Base-by-base conservation (phyloP, 2,888 invertebrate genomes). In the Sminthurinus aureus region DNA sequence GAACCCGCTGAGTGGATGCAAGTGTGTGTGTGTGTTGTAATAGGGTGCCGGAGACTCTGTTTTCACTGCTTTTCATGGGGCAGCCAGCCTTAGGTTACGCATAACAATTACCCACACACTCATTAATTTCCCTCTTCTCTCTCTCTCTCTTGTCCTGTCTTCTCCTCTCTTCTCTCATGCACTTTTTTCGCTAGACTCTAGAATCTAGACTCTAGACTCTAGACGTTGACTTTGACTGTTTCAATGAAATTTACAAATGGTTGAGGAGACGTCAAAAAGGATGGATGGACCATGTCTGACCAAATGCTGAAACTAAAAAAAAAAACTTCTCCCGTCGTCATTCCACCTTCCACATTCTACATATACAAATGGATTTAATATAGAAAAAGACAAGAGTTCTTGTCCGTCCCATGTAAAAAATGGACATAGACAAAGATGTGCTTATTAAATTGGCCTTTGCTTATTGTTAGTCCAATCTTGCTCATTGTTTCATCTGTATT, bases 41-140 rank as follows among this genome's bases (percentile, higher is more conserved):
- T 85, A 74, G 81, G 79, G 84, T 85, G 85, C 81, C 38, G 81
- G 79, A 69, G 80, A 79, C 78, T 81, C 78, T 85, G 85, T 84
- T 84, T 79, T 79, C 85, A 83, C 80, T 38, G 38, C 38, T 38
- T 38, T 38, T 38, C 38, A 38, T 38, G 83, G 85, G 83, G 73
- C 77, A 86, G 38, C 6, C 12, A 69, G 79, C 79, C 79, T 85
- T 81, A 85, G 86, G 86, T 86, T 86, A 86, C 83, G 86, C 86
- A 86, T 86, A 85, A 85, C 85, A 86, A 86, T 86, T 86, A 86
- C 85, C 82, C 78, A 80, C 82, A 82, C 83, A 84, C 84, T 86
- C 86, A 86, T 86, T 86, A 86, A 86, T 86, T 86, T 86, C 83
- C 50, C 81, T 80, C 77, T n/a, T 20, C 66, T 22, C 24, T 15